Base-by-base conservation (phyloP, 2,888 invertebrate genomes). In the Sarcophaga subvicina region DNA sequence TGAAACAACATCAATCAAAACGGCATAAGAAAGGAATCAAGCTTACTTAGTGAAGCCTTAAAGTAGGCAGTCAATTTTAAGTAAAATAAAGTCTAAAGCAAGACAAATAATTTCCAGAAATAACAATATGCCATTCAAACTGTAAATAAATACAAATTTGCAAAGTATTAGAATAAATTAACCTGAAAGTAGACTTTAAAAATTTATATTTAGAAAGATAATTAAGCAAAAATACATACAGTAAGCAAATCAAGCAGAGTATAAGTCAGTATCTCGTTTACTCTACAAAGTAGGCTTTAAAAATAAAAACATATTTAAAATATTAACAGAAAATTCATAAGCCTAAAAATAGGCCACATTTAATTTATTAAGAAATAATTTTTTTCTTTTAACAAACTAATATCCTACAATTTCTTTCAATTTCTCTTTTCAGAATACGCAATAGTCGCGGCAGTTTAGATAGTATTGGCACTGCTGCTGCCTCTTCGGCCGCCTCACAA, bases 401-500 rank as follows among this genome's bases (percentile, higher is more conserved):
- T 37, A 37, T 37, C 2, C 0, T 2, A 0, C 37, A 37, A 37
- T 10, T 37, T 37, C 0, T 81, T 10, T 64, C 1, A 20, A 20
- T 20, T 25, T 49, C 14, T 12, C 20, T 11, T 90, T 88, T 4
- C 88, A 93, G 93, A 88, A 93, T 93, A 83, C 93, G 93, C 87
- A 93, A 92, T 88, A 94, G 93, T 90, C 93, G 93, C 80, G 93
- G 93, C 77, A 93, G 93, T 84, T 90, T 93, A 75, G 93, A 93
- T 76, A 93, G 93, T 88, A 91, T 93, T 88, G 93, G 93, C 66
- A 92, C 93, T 87, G 91, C 91, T 86, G 91, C 92, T 6, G 90
- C 92, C 88, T 91, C 92, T 66, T 92, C 92, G 14, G 91, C 90
- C 62, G 92, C 92, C 67, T 92, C 92, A 71, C 92, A 92, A 89